phyloP scores from a whole-genome alignment of 2,113 vertebrate genomes.

The Aythya baeri region DNA sequence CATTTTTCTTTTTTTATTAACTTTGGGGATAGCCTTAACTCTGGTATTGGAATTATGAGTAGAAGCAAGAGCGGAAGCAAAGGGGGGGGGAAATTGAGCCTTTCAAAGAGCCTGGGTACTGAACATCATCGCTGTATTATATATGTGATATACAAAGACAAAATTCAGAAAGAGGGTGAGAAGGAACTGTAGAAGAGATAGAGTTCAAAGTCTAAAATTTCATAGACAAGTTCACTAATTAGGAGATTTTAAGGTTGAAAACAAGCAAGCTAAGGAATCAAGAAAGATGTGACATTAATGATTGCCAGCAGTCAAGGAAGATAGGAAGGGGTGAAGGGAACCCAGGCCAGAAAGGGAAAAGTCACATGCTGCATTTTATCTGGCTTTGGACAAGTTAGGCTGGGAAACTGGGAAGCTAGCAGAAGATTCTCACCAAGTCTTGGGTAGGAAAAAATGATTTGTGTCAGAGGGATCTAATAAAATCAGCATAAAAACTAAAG shows the following conservation, averaged over 20 bases:
- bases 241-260: background rate
- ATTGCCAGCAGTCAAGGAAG: background rate
- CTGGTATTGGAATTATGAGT: background rate
- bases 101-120: background rate
- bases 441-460: background rate
- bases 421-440: background rate
- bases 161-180: background rate
- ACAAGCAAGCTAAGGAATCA: background rate
- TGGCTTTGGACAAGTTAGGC: background rate
- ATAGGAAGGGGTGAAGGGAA: background rate
- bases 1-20: background rate
- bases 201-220: background rate
- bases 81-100: background rate
- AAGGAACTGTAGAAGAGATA: background rate
- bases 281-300: background rate
- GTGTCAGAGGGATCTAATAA: background rate
- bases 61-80: background rate
- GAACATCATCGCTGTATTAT: background rate
- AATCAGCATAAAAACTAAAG: background rate
- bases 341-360: background rate
- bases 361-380: background rate
- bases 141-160: background rate
- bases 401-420: background rate
- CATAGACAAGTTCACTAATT: background rate
- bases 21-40: background rate